Base-by-base conservation (phyloP, 2,113 vertebrate species). In the Cyanoliseus patagonus region DNA sequence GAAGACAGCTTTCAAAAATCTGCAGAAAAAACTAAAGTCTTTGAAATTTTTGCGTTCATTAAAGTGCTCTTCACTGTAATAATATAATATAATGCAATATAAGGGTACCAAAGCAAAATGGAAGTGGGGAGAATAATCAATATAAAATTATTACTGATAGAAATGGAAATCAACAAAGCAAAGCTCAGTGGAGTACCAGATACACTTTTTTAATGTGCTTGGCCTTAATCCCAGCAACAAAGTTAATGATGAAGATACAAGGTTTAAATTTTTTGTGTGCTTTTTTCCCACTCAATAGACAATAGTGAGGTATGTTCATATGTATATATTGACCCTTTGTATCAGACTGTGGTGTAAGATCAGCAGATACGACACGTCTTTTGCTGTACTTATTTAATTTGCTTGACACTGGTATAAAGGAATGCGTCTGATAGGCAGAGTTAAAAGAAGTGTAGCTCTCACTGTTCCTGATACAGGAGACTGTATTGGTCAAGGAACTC, bases 271-370 rank as follows among this genome's bases (percentile, higher is more conserved):
- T 77, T 68, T 10, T n/a, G 5, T 28, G 25, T 68, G 10, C 5
- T 61, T 90, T 66, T 27, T 73, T 17, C 13, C 7, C 31, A 3
- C 18, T 53, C 41, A 53, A 4, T 0, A 90, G 14, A 33, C 7
- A 46, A 24, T 24, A 20, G 9, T 39, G 20, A 10, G 13, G 7
- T n/a, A 62, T 67, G 20, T 9, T 64, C n/a, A 46, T 17, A 67
- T 0, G 0, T 37, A 41, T 6, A 25, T 5, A 4, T 3, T 61
- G 22, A 63, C 17, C 9, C 47, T 78, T 37, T 75, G 1, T 57
- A 75, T 44, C 31, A 63, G 5, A n/a, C 8, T 63, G 12, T 13
- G 82, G 8, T 11, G 9, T 12, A 59, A 72, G 3, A 82, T 33
- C 13, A 55, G 8, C 8, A 63, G 8, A 27, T 9, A 61, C 1